Evolutionary conservation across 2,797 vertebrate species (phyloP).

Genomic region (Perodicticus potto): DNA sequence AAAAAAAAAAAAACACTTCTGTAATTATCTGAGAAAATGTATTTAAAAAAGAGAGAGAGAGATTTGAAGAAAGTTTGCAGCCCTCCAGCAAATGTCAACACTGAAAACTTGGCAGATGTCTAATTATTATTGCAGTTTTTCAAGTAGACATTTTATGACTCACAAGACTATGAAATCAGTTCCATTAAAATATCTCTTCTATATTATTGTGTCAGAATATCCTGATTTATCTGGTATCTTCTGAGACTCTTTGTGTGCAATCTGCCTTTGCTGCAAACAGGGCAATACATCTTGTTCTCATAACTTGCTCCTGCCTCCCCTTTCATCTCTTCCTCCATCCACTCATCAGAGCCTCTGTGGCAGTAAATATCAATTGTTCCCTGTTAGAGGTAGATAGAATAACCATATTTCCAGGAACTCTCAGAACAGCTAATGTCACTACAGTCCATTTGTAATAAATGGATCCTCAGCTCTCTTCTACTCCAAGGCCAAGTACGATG

Average conservation of each 20-base stretch:
- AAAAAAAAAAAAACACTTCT: neutral
- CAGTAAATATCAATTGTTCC: constrained; percentile 72
- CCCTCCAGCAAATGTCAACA: constrained; percentile 61
- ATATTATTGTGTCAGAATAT: constrained; percentile 74
- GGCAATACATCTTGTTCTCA: constrained; percentile 75
- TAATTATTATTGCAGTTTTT: constrained; percentile 82
- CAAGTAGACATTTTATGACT: constrained; percentile 78
- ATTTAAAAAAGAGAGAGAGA: neutral
- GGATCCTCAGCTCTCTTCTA: constrained; percentile 59
- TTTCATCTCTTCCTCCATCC: neutral
- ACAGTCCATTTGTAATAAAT: constrained; percentile 65
- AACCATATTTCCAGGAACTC: constrained; percentile 66
- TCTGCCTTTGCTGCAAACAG: constrained; percentile 75
- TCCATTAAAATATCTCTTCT: constrained; percentile 72
- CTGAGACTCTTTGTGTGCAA: constrained; percentile 69
- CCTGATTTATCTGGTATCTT: constrained; percentile 80
- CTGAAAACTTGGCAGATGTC: constrained; percentile 73
- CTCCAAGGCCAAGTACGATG: constrained; percentile 38
- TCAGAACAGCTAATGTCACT: constrained; percentile 23
- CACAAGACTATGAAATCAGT: constrained; percentile 75
- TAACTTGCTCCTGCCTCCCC: neutral
- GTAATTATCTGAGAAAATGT: constrained; percentile 38
- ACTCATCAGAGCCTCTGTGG: constrained; percentile 56
- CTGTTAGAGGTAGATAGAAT: constrained; percentile 30
- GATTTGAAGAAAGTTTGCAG: constrained; percentile 63